Evolutionary conservation across 2,113 vertebrate genomes (phyloP).

Genomic region (Todiramphus saurophagus): DNA sequence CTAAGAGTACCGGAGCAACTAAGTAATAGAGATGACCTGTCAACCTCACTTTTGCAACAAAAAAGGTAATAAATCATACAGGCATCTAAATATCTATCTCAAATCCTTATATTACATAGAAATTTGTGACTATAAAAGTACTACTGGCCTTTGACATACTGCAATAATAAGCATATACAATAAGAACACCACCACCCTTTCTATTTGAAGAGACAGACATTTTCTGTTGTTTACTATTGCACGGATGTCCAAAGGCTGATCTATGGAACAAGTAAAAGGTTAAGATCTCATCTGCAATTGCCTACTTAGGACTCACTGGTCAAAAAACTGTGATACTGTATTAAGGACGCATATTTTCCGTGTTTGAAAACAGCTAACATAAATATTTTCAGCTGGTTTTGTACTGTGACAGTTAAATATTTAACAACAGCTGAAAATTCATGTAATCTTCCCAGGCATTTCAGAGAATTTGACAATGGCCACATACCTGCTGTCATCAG

Average conservation of each 20-base stretch:
- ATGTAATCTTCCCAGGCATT: background rate
- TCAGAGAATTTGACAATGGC: background rate
- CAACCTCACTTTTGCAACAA: background rate
- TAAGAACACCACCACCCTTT: background rate
- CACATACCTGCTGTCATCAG: background rate
- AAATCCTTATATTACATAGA: background rate
- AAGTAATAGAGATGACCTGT: background rate
- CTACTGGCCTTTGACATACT: background rate
- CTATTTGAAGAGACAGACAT: background rate
- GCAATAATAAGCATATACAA: background rate
- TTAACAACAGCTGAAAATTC: constrained; percentile 5
- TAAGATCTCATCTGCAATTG: background rate
- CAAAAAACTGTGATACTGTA: background rate
- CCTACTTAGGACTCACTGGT: background rate
- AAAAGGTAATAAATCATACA: constrained; percentile 1
- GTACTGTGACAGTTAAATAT: background rate
- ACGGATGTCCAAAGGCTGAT: background rate
- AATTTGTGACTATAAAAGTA: background rate
- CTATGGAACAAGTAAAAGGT: background rate
- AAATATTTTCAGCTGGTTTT: background rate
- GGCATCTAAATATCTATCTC: background rate
- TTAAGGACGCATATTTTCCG: background rate
- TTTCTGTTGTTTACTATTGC: constrained; percentile 24
- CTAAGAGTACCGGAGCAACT: background rate
- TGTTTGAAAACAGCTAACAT: background rate